Evolutionary conservation across 2,113 vertebrate species (phyloP), one percentile per base, ranked within the genome.

Genomic region (Fulica atra): DNA sequence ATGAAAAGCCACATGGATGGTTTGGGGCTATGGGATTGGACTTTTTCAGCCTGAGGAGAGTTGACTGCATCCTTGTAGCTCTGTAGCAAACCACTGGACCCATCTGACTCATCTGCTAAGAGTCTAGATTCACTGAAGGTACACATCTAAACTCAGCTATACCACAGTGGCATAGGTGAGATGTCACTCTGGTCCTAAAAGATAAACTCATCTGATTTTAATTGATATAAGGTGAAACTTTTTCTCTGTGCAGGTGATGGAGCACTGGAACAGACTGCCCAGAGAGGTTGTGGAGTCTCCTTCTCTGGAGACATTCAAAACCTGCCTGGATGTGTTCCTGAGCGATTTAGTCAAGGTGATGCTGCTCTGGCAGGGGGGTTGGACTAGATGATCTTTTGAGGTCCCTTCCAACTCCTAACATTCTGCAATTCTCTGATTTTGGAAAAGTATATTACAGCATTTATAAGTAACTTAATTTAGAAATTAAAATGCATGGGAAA

Each of bases 1-100:
- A 0, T 16, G 25, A 13, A 66, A 31, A 86, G 13, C 8, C 25
- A 10, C 10, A 36, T 1, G 7, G 4, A 28, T 38, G 16, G 3
- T 65, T 40, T 77, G 36, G 46, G 18, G 40, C 16, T 78, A 35
- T 78, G 38, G 16, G 15, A 10, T 5, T 36, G 15, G 13, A 6
- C 5, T 71, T 68, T 74, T 88, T 80, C 48, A 61, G 18, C 9
- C 53, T 72, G 54, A 74, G 79, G 35, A 76, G 16, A 15, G n/a
- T n/a, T 16, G 5, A 12, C 24, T 82, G 4, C 35, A 53, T n/a
- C 23, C 3, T 12, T 29, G 11, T 68, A 24, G 13, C 18, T 79
- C 53, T 85, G 57, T 31, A 79, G n/a, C 7, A 48, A 40, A 4
- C 10, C 53, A 44, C n/a, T 10, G 42, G 31, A 79, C 13, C 21